Percentiles rank a stretch among this genome's conserved stretches.
Evolutionary conservation across 2,888 invertebrate genomes (phyloP).

Genomic region (Cosmia pyralina): DNA sequence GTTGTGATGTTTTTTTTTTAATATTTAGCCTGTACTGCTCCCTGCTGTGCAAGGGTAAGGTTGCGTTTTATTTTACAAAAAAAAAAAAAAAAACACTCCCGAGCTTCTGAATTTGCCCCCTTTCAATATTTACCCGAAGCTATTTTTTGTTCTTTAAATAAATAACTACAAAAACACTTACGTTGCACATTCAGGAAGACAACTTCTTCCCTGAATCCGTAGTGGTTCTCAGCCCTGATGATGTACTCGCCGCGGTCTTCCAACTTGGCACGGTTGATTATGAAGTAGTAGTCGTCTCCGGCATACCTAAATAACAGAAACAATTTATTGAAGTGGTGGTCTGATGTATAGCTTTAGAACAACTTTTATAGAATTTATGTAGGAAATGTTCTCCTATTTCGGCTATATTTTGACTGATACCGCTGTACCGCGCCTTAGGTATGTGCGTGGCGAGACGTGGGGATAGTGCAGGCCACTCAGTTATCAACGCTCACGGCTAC

Average conservation of each 20-base stretch:
- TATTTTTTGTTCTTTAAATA: not conserved
- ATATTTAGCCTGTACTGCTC: not conserved
- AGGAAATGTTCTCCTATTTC: not conserved
- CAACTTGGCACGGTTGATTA: slow-evolving; percentile 98
- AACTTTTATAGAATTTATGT: not conserved
- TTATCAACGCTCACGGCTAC: too few species aligned
- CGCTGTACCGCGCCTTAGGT: too few species aligned
- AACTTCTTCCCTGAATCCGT: slow-evolving; percentile 98
- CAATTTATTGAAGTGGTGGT: not conserved
- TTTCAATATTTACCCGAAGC: not conserved
- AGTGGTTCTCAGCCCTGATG: slow-evolving; percentile 98
- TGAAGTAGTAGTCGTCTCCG: slow-evolving; percentile 98
- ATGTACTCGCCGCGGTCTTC: slow-evolving; percentile 99
- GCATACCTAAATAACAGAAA: slow-evolving; percentile 90
- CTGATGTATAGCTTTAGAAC: not conserved
- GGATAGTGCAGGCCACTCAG: too few species aligned
- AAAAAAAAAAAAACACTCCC: too few species aligned
- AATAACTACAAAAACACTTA: slow-evolving; percentile 85
- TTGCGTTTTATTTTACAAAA: too few species aligned
- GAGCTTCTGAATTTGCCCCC: not conserved
- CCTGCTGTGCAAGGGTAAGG: not conserved
- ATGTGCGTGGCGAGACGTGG: too few species aligned
- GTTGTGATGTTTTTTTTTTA: too few species aligned
- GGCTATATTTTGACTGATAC: too few species aligned
- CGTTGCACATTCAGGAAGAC: slow-evolving; percentile 99